Percentiles rank a stretch among this genome's conserved stretches.
Conservation (phyloP, 2,113 vertebrate genomes). For the Phalacrocorax aristotelis region DNA sequence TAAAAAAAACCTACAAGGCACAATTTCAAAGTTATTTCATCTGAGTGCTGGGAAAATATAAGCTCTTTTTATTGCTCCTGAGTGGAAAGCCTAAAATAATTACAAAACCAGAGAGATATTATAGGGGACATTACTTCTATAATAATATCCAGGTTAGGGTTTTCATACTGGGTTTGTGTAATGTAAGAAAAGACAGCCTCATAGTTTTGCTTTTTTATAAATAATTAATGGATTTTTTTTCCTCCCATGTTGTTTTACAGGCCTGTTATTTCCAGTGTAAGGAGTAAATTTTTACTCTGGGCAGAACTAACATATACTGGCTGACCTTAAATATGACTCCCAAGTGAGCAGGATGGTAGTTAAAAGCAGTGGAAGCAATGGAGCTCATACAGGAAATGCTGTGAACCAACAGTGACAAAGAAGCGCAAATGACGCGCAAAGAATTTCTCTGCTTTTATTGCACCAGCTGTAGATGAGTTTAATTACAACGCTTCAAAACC, state of each 20-base stretch:
- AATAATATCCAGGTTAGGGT: background rate
- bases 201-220: slow-evolving; percentile 53
- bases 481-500: slow-evolving; percentile 15
- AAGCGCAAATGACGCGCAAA: background rate
- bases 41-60: slow-evolving; percentile 8
- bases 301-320: slow-evolving; percentile 53
- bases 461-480: slow-evolving; percentile 23
- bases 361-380: slow-evolving; percentile 61
- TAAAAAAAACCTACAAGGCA: background rate
- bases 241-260: slow-evolving; percentile 57
- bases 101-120: slow-evolving; percentile 39
- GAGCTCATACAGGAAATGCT: background rate
- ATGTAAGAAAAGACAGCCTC: background rate
- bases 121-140: background rate
- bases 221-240: slow-evolving; percentile 54
- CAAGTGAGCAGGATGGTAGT: slow-evolving; percentile 56
- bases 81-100: slow-evolving; percentile 56
- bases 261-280: slow-evolving; percentile 58
- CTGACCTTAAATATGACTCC: slow-evolving; percentile 70
- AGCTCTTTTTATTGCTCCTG: slow-evolving; percentile 31
- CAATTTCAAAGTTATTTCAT: slow-evolving; percentile 23
- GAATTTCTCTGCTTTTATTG: slow-evolving; percentile 36
- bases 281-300: slow-evolving; percentile 68
- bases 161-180: background rate
- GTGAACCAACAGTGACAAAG: slow-evolving; percentile 6